Percentiles rank a stretch among this genome's conserved stretches.
Conservation (phyloP, 2,797 vertebrate species). For the Momotus momota region DNA sequence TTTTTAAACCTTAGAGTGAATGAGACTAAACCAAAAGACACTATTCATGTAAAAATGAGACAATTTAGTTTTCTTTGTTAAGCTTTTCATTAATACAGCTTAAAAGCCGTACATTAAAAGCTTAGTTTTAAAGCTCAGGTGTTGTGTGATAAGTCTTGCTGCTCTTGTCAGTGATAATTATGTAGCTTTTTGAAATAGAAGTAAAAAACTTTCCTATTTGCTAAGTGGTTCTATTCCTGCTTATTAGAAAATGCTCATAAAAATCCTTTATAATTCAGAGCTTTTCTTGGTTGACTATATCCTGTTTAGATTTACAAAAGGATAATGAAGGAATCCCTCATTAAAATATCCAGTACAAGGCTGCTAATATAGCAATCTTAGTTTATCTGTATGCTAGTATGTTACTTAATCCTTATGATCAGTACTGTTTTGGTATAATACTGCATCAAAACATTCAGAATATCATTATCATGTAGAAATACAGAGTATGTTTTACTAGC, state of each 20-base stretch:
- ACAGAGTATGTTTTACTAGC: not conserved
- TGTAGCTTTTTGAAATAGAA: not conserved
- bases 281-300: not conserved
- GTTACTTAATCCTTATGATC: not conserved
- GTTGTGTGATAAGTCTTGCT: not conserved
- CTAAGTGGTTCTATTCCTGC: not conserved
- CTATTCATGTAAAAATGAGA: not conserved
- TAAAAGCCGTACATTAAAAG: not conserved
- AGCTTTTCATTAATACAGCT: not conserved
- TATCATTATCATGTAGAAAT: not conserved
- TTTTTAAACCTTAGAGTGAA: not conserved
- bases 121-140: not conserved
- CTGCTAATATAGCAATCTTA: not conserved
- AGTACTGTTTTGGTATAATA: not conserved
- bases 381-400: not conserved
- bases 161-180: not conserved
- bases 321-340: not conserved
- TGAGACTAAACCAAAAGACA: not conserved
- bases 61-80: not conserved
- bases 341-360: not conserved
- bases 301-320: not conserved
- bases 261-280: not conserved
- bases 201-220: not conserved
- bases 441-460: not conserved
- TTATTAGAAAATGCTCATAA: not conserved